A percentile compares a stretch with the other conserved stretches of the same genome.
phyloP scores from a whole-genome alignment of 1,140 invertebrate genomes.

The Leucophenga varia region DNA sequence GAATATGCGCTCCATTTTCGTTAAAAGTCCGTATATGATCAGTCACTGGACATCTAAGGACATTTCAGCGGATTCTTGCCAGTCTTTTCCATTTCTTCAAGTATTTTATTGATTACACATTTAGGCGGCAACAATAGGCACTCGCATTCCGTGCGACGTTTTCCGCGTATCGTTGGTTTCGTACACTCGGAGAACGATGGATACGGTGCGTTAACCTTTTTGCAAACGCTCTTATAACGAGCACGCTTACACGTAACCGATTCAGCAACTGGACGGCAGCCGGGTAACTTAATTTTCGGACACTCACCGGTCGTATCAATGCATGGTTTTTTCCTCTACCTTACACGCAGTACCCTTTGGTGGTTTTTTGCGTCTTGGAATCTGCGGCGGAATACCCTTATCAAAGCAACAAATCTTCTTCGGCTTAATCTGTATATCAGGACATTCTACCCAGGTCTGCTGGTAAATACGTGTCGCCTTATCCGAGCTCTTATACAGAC shows the following conservation, averaged over 20 bases:
- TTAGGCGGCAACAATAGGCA: not conserved
- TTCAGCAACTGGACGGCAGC: not conserved
- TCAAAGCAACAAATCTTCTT: conserved; percentile 33
- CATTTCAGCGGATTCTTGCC: not conserved
- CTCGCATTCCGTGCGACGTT: conserved; percentile 9
- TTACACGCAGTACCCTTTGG: not conserved
- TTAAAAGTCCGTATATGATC: no score
- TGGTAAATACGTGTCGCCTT: conserved; percentile 33
- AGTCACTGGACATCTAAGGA: not conserved
- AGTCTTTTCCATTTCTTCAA: not conserved
- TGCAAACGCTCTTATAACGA: not conserved
- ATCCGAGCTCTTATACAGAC: conserved; percentile 18
- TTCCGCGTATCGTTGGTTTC: not conserved
- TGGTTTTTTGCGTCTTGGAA: conserved; percentile 17
- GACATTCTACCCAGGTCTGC: conserved; percentile 38
- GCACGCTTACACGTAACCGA: not conserved
- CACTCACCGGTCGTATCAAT: not conserved
- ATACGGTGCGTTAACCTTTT: conserved; percentile 18
- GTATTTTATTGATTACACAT: not conserved
- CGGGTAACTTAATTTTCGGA: not conserved
- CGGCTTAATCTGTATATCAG: conserved; percentile 25
- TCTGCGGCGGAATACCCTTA: not conserved
- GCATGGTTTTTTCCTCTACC: no score
- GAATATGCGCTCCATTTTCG: no score
- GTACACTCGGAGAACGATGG: conserved; percentile 23